Evolutionary conservation across 2,888 invertebrate species (phyloP).

Genomic region (Mellilla xanthometata): DNA sequence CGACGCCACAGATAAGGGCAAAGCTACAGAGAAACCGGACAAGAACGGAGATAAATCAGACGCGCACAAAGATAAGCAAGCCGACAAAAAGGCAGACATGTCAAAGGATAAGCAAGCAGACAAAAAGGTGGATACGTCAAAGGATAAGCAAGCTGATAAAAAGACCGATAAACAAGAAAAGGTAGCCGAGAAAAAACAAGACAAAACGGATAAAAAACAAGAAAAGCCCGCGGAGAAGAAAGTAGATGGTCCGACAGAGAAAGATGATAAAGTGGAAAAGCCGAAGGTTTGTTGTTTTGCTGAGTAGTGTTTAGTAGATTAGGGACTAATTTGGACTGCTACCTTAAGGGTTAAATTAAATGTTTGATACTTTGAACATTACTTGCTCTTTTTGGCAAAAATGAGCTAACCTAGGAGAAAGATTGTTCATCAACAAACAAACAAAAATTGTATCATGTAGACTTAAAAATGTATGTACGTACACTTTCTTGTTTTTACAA

Average conservation of each 20-base stretch:
- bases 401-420: no score
- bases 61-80: conserved; percentile 30
- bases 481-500: no score
- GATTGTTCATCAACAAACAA: no score
- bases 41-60: conserved; percentile 33
- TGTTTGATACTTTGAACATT: no score
- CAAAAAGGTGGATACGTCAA: conserved; percentile 33
- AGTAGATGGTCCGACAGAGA: conserved; percentile 24
- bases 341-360: no score
- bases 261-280: conserved; percentile 48
- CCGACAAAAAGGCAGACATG: conserved; percentile 55
- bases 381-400: no score
- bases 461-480: no score
- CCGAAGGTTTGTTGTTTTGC: conserved; percentile 47
- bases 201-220: conserved; percentile 24
- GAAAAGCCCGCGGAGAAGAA: conserved; percentile 14
- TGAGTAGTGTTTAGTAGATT: no score
- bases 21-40: conserved; percentile 33
- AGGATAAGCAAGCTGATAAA: conserved; percentile 42
- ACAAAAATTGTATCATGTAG: no score
- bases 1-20: conserved; percentile 38
- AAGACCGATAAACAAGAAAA: conserved; percentile 24
- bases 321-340: no score
- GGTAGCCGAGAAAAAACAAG: conserved; percentile 24
- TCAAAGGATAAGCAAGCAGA: conserved; percentile 38